Evolutionary conservation across 2,888 invertebrate species (phyloP).

Genomic region (Melanostoma scalare): DNA sequence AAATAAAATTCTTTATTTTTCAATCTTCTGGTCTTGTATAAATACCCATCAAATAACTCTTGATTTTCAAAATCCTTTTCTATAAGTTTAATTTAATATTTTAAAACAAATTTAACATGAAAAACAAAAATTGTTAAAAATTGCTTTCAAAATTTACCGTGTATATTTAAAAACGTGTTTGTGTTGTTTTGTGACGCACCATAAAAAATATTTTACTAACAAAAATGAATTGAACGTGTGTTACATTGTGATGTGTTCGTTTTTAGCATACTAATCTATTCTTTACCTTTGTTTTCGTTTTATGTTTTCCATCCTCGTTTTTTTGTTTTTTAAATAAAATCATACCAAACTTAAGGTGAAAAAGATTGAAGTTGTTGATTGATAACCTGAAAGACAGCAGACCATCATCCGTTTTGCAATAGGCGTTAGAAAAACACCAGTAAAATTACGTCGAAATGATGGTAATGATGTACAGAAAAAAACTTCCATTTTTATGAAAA

Average conservation of each 20-base stretch:
- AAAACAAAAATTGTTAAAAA: slow-evolving; percentile 15
- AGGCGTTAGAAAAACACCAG: not conserved
- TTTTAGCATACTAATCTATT: slow-evolving; percentile 24
- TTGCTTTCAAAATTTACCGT: slow-evolving; percentile 52
- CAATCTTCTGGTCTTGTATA: slow-evolving; percentile 75
- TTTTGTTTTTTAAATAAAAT: slow-evolving; percentile 32
- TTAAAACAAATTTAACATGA: slow-evolving; percentile 10
- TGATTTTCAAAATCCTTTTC: slow-evolving; percentile 35
- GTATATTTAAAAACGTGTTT: slow-evolving; percentile 46
- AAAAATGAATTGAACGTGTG: slow-evolving; percentile 55
- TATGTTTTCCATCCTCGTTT: not conserved
- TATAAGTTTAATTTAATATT: slow-evolving; percentile 20
- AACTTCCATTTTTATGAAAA: too few species aligned
- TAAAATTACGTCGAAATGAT: too few species aligned
- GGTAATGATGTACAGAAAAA: too few species aligned
- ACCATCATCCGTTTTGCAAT: not conserved
- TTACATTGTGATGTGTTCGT: slow-evolving; percentile 55
- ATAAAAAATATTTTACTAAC: slow-evolving; percentile 3
- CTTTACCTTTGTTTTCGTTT: slow-evolving; percentile 20
- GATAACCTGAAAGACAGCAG: not conserved
- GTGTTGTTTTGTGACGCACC: slow-evolving; percentile 68
- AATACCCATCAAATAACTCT: slow-evolving; percentile 73
- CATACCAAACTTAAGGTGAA: slow-evolving; percentile 32
- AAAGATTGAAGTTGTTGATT: slow-evolving; percentile 50
- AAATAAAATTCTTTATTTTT: slow-evolving; percentile 33